Evolutionary conservation across 1,140 invertebrate genomes (phyloP).

Genomic region (Cryptotermes secundus): DNA sequence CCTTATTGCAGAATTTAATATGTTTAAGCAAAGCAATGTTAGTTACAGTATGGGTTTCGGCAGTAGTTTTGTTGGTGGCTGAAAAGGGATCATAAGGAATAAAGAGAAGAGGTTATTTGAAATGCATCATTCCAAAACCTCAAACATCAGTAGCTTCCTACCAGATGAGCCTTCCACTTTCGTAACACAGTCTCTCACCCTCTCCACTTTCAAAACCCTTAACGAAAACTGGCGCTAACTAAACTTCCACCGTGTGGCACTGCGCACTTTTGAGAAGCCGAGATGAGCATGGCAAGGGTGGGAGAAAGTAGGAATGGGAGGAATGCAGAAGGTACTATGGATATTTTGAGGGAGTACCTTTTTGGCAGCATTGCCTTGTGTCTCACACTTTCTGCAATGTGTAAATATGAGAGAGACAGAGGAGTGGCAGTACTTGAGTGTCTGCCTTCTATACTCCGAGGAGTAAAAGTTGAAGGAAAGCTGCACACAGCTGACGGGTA

Average conservation of each 20-base stretch:
- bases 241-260: neutral
- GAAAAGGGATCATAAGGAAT: neutral
- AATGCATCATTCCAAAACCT: slow-evolving; percentile 21
- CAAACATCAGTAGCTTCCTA: neutral
- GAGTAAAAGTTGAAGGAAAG: slow-evolving; percentile 26
- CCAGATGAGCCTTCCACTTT: neutral
- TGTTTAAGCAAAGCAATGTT: neutral
- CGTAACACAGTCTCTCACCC: neutral
- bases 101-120: slow-evolving; percentile 5
- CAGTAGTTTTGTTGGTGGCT: neutral
- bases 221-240: slow-evolving; percentile 15
- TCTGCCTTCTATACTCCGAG: neutral
- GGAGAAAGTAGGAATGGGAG: neutral
- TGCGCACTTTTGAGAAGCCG: neutral
- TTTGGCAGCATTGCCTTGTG: neutral
- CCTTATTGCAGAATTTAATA: neutral
- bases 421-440: neutral
- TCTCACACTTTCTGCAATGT: slow-evolving; percentile 19
- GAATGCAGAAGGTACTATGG: neutral
- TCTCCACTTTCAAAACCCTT: neutral
- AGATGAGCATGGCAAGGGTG: neutral
- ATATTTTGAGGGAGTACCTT: neutral
- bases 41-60: neutral
- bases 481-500: slow-evolving; percentile 21
- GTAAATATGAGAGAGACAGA: neutral